Percentiles rank a stretch among this genome's conserved stretches.
Conservation (phyloP, 2,888 invertebrate species). For the Andrena haemorrhoa region DNA sequence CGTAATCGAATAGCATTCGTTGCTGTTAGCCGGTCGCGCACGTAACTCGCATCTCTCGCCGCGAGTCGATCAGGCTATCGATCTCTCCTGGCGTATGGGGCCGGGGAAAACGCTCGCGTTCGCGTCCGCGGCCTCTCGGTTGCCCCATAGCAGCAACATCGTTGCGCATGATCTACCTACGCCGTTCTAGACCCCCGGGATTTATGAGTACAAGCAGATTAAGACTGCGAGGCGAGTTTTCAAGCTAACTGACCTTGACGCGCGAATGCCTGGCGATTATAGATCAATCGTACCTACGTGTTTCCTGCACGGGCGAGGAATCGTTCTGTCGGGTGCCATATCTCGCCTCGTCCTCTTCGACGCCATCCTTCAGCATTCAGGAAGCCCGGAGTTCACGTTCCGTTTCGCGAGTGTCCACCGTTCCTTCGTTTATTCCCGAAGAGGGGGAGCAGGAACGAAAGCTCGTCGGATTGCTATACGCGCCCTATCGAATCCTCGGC, state of each 20-base stretch:
- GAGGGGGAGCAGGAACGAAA: background rate
- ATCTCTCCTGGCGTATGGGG: conserved; percentile 41
- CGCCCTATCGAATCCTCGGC: conserved; percentile 45
- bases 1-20: conserved; percentile 30
- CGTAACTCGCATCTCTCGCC: conserved; percentile 43
- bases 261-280: conserved; percentile 51
- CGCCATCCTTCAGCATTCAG: background rate
- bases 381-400: background rate
- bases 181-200: conserved; percentile 51
- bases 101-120: conserved; percentile 30
- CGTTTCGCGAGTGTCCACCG: background rate
- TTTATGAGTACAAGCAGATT: conserved; percentile 64
- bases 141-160: conserved; percentile 52
- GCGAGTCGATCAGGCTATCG: conserved; percentile 63
- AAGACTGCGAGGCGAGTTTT: conserved; percentile 51
- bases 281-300: conserved; percentile 36
- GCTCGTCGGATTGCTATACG: conserved; percentile 13
- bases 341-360: conserved; percentile 26
- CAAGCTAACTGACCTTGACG: conserved; percentile 62
- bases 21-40: conserved; percentile 31
- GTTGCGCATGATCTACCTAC: conserved; percentile 69
- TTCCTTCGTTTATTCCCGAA: background rate
- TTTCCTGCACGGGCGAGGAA: conserved; percentile 1
- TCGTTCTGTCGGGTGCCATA: conserved; percentile 3
- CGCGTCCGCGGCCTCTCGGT: conserved; percentile 3